Conservation (phyloP, 2,797 vertebrate genomes). For the Pelodytes ibericus region DNA sequence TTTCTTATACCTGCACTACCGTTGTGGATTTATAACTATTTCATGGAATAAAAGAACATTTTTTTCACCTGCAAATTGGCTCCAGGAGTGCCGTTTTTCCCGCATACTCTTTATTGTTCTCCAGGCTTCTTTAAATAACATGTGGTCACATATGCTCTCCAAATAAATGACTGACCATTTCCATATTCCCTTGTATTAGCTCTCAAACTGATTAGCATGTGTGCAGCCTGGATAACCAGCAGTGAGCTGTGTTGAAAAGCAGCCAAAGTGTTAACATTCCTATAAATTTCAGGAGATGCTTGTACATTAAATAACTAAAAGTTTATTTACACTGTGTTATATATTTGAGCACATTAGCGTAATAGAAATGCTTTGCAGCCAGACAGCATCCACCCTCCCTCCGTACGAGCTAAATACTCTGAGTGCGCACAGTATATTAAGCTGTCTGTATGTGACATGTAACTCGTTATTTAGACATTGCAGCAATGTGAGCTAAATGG, state of each 20-base stretch:
- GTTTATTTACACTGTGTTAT: conserved; percentile 43
- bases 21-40: too few relatives aligned
- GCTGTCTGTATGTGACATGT: conserved; percentile 53
- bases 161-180: too few relatives aligned
- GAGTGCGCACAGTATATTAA: conserved; percentile 53
- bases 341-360: conserved; percentile 38
- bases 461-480: conserved; percentile 50
- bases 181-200: too few relatives aligned
- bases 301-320: conserved; percentile 27
- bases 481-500: conserved; percentile 55
- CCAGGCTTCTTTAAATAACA: too few relatives aligned
- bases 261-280: not conserved
- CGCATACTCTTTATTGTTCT: too few relatives aligned
- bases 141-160: too few relatives aligned
- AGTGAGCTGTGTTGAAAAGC: not conserved
- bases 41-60: too few relatives aligned
- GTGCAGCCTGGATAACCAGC: not conserved
- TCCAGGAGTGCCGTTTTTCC: too few relatives aligned
- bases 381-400: conserved; percentile 53
- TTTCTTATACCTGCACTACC: too few relatives aligned
- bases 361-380: conserved; percentile 45
- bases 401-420: conserved; percentile 48
- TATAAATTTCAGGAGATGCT: not conserved
- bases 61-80: too few relatives aligned
- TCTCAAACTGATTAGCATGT: not conserved